Conservation (phyloP, 2,797 vertebrate genomes). For the Microhierax caerulescens region DNA sequence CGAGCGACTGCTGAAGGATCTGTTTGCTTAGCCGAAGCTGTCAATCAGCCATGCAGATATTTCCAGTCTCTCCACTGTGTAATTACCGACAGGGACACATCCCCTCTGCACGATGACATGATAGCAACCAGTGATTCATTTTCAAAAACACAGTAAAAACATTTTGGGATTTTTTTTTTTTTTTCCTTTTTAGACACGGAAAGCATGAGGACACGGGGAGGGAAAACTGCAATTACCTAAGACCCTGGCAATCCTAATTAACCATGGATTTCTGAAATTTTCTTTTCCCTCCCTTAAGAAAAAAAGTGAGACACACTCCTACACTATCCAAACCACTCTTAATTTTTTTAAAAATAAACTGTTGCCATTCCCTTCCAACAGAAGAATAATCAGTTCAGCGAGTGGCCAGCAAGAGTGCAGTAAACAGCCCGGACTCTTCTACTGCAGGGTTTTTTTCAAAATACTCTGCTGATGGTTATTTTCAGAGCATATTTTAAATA, state of each 20-base stretch:
- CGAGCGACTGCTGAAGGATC: not conserved
- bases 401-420: not conserved
- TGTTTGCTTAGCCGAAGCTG: not conserved
- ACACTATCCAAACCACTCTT: not conserved
- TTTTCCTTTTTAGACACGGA: not conserved
- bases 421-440: not conserved
- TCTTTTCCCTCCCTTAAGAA: not conserved
- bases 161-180: not conserved
- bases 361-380: not conserved
- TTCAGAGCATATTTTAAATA: not conserved
- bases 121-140: not conserved
- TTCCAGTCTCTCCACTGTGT: not conserved
- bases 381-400: not conserved
- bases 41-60: not conserved
- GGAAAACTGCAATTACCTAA: not conserved
- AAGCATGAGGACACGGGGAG: not conserved
- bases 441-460: not conserved
- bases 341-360: not conserved
- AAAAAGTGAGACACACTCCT: not conserved
- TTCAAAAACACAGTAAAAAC: not conserved
- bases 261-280: not conserved
- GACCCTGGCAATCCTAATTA: not conserved
- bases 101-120: not conserved
- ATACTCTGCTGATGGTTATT: not conserved
- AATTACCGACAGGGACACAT: not conserved